Conservation (phyloP, 1,140 invertebrate species). For the Nasonia longicornis region DNA sequence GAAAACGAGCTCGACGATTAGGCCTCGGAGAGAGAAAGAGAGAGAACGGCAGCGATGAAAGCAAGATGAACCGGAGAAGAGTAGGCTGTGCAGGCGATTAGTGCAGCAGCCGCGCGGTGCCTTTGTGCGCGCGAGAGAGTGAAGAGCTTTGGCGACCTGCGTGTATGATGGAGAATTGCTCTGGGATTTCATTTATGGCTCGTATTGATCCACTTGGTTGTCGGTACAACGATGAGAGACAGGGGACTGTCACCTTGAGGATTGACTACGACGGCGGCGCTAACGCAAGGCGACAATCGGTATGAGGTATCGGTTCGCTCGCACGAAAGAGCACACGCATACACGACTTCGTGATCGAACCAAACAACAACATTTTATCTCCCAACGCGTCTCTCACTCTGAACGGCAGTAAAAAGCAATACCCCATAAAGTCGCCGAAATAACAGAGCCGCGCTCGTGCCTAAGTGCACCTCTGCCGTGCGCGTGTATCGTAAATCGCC, state of each 20-base stretch:
- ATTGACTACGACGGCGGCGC: too few species aligned
- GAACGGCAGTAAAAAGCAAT: constrained; percentile 23
- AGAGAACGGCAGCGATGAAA: neutral
- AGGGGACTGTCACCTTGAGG: neutral
- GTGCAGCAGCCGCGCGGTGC: neutral
- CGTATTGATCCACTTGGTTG: too few species aligned
- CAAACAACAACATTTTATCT: neutral
- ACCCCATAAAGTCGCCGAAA: constrained; percentile 34
- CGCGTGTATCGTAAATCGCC: constrained; percentile 35
- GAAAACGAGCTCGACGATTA: constrained; percentile 60
- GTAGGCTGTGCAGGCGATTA: neutral
- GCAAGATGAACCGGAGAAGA: neutral
- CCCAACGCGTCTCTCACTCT: neutral
- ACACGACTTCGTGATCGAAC: neutral
- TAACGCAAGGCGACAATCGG: too few species aligned
- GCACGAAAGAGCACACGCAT: neutral
- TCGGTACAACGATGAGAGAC: neutral
- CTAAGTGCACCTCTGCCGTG: constrained; percentile 28
- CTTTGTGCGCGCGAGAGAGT: neutral
- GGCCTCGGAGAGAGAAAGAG: constrained; percentile 40
- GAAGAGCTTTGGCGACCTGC: neutral
- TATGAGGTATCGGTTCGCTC: too few species aligned
- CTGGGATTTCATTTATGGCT: neutral
- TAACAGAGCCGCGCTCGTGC: constrained; percentile 15
- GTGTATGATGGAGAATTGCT: neutral